Percentiles rank a stretch among this genome's conserved stretches.
phyloP scores from a whole-genome alignment of 2,113 vertebrate genomes.

The Anguilla rostrata region DNA sequence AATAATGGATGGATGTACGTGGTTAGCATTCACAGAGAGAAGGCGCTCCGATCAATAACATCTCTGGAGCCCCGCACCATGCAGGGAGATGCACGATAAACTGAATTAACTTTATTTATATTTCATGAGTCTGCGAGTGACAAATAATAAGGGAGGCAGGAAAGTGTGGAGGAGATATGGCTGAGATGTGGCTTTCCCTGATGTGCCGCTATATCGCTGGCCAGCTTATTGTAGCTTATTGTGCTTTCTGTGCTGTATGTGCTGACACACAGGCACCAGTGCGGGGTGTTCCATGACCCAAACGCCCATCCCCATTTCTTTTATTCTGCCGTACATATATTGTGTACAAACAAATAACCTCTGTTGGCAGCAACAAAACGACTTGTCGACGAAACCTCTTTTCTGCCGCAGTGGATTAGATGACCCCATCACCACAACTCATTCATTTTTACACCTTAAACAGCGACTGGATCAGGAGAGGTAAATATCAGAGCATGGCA shows the following conservation, averaged over 20 bases:
- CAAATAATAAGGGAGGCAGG: not conserved
- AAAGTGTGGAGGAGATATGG: not conserved
- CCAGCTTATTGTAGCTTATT: not conserved
- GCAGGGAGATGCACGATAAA: not conserved
- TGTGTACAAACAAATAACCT: not conserved
- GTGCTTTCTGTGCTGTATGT: not conserved
- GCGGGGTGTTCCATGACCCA: not conserved
- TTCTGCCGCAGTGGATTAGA: not conserved
- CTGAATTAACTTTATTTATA: conserved; percentile 4
- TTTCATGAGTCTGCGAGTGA: conserved; percentile 10
- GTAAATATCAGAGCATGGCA: not conserved
- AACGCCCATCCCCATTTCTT: not conserved
- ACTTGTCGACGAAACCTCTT: not conserved
- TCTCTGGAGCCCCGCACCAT: not conserved
- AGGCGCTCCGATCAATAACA: conserved; percentile 12
- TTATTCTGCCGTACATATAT: not conserved
- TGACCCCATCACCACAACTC: not conserved
- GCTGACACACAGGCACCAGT: not conserved
- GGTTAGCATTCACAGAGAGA: conserved; percentile 3
- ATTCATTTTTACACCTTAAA: not conserved
- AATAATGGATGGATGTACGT: conserved; percentile 12
- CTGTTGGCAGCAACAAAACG: not conserved
- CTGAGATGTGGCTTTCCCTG: not conserved
- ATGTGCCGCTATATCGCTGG: not conserved
- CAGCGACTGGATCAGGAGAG: not conserved